A percentile compares a stretch with the other conserved stretches of the same genome.
These are phyloP conservation scores for Drosophila melanica DNA, from an alignment of 1,140 invertebrate genomes.

Conservation along the genomic window DNA sequence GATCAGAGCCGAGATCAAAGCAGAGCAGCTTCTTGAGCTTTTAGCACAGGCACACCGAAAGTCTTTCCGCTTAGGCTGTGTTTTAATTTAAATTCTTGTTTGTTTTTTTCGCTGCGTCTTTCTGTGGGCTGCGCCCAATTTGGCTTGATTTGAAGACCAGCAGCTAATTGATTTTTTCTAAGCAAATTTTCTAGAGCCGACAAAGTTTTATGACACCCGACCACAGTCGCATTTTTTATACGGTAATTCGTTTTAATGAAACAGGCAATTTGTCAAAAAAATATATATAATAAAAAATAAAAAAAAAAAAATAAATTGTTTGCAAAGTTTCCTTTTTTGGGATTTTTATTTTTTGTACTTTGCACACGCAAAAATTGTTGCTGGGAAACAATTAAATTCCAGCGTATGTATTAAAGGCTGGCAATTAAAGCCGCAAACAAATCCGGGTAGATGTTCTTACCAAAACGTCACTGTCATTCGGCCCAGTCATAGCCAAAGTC, in stretches of 20 bases:
- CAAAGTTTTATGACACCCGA: conserved; percentile 3
- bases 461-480: conserved; percentile 38
- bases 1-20: background rate
- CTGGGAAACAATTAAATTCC: conserved; percentile 43
- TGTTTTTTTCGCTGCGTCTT: conserved; percentile 4
- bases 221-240: conserved; percentile 33
- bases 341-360: conserved; percentile 7
- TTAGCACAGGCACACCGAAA: conserved; percentile 24
- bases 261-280: conserved; percentile 50
- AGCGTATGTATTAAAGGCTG: conserved; percentile 40
- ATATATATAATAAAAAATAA: background rate
- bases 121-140: conserved; percentile 11
- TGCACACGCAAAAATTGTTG: conserved; percentile 35
- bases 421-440: conserved; percentile 43
- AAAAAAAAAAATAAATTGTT: background rate
- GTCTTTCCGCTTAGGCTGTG: conserved; percentile 35
- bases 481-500: conserved; percentile 38
- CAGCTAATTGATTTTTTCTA: conserved; percentile 58
- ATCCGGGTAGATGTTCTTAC: conserved; percentile 55
- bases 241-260: conserved; percentile 43
- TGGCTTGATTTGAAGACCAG: conserved; percentile 32
- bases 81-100: conserved; percentile 30
- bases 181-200: conserved; percentile 14
- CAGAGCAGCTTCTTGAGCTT: conserved; percentile 22
- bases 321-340: conserved; percentile 30